Evolutionary conservation across 2,797 vertebrate species (phyloP).

Genomic region (Gymnothorax reevesii): DNA sequence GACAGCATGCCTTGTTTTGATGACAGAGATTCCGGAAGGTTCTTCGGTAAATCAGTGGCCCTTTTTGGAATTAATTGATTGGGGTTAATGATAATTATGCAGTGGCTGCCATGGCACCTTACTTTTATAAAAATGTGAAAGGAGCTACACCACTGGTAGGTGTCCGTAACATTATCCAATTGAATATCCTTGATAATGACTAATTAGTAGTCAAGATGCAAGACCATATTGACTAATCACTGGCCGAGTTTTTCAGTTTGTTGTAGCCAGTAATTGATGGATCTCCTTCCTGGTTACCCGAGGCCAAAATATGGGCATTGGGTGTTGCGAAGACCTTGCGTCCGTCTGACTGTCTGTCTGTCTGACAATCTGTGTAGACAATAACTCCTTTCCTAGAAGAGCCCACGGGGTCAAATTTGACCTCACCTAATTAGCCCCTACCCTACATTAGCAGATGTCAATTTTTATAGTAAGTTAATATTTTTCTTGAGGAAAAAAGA

Average conservation of each 20-base stretch:
- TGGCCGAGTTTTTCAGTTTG: not conserved
- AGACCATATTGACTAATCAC: not conserved
- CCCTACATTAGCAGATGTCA: too few species aligned
- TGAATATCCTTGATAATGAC: not conserved
- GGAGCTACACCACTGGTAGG: not conserved
- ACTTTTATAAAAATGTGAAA: not conserved
- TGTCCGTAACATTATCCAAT: not conserved
- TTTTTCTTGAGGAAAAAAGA: too few species aligned
- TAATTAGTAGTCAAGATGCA: not conserved
- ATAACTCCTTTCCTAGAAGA: too few species aligned
- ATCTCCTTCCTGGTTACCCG: not conserved
- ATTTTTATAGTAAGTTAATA: too few species aligned
- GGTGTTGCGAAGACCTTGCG: too few species aligned
- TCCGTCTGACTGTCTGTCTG: too few species aligned
- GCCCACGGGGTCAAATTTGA: too few species aligned
- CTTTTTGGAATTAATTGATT: not conserved
- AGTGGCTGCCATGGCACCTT: not conserved
- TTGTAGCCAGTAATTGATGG: not conserved
- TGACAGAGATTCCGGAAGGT: not conserved
- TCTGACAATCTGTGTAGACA: too few species aligned
- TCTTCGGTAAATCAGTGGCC: not conserved
- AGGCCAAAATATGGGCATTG: too few species aligned
- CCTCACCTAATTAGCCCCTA: too few species aligned
- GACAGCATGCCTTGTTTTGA: constrained; percentile 9
- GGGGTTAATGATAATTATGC: not conserved